These are phyloP conservation scores for Gymnothorax reevesii DNA, from an alignment of 2,797 vertebrate species.

Conservation along the genomic window DNA sequence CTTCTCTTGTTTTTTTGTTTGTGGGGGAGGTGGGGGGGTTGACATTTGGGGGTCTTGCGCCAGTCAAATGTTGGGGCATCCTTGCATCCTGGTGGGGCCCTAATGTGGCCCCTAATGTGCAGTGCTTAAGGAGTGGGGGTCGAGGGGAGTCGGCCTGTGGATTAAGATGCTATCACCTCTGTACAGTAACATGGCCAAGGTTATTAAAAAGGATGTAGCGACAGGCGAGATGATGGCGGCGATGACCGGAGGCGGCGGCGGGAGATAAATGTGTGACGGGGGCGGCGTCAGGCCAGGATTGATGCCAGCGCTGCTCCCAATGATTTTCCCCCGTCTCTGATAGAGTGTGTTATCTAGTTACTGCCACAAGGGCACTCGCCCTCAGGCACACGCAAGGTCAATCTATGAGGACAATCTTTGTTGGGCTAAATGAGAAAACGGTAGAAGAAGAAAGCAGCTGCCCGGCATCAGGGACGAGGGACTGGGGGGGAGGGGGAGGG, in stretches of 20 bases:
- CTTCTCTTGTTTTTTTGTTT: background rate
- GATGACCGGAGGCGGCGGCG: slow-evolving; percentile 93
- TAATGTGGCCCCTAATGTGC: slow-evolving; percentile 52
- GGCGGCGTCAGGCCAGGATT: slow-evolving; percentile 97
- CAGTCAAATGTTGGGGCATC: slow-evolving; percentile 36
- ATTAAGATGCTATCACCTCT: slow-evolving; percentile 68
- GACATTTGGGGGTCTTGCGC: background rate
- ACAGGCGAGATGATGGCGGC: slow-evolving; percentile 85
- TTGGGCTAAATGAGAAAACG: slow-evolving; percentile 94
- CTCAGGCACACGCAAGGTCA: slow-evolving; percentile 89
- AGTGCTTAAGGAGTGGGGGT: slow-evolving; percentile 42
- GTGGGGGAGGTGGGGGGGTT: background rate
- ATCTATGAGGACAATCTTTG: slow-evolving; percentile 93
- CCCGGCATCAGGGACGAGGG: slow-evolving; percentile 79
- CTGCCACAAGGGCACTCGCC: slow-evolving; percentile 97
- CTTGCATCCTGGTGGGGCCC: background rate
- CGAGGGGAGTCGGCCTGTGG: slow-evolving; percentile 46
- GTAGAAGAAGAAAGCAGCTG: slow-evolving; percentile 76
- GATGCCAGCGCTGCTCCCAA: slow-evolving; percentile 97
- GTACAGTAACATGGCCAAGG: slow-evolving; percentile 84
- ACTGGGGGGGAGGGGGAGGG: slow-evolving; percentile 24
- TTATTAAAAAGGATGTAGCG: slow-evolving; percentile 86
- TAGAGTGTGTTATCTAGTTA: slow-evolving; percentile 99
- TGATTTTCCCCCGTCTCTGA: slow-evolving; percentile 99
- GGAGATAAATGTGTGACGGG: slow-evolving; percentile 99